These are phyloP conservation scores for Cyanistes caeruleus DNA, from an alignment of 2,113 vertebrate genomes.

Conservation along the genomic window DNA sequence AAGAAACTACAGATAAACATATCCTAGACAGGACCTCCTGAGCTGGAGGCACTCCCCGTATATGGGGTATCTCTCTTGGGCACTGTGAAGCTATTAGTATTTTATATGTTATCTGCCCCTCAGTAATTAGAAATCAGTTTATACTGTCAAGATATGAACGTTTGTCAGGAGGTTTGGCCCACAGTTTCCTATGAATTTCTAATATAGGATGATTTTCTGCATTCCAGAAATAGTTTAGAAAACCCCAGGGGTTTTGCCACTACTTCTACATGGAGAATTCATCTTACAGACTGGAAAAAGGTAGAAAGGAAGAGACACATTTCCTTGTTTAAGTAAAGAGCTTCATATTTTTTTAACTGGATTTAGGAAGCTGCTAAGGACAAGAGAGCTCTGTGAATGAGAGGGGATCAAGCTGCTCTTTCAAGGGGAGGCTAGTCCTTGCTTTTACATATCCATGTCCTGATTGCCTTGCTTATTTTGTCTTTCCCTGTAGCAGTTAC, in stretches of 20 bases:
- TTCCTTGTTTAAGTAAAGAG: not conserved
- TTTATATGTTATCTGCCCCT: not conserved
- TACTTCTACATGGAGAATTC: not conserved
- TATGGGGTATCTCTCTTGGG: not conserved
- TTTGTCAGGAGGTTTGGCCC: not conserved
- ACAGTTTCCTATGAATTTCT: not conserved
- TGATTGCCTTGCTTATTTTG: not conserved
- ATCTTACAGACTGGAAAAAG: not conserved
- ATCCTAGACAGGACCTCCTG: not conserved
- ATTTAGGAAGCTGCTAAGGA: not conserved
- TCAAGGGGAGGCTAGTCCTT: not conserved
- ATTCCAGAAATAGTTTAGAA: not conserved
- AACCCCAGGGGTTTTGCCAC: not conserved
- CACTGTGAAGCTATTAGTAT: not conserved
- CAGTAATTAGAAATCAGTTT: not conserved
- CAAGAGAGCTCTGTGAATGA: not conserved
- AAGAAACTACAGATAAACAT: not conserved
- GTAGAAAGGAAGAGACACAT: not conserved
- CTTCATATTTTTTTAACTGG: not conserved
- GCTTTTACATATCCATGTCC: not conserved
- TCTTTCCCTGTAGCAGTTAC: conserved; percentile 81
- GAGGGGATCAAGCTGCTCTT: not conserved
- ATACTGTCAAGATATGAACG: not conserved
- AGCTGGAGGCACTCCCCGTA: not conserved
- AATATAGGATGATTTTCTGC: not conserved